A percentile compares a stretch with the other conserved stretches of the same genome.
Evolutionary conservation across 2,888 invertebrate species (phyloP).

Genomic region (Heliconius charithonia): DNA sequence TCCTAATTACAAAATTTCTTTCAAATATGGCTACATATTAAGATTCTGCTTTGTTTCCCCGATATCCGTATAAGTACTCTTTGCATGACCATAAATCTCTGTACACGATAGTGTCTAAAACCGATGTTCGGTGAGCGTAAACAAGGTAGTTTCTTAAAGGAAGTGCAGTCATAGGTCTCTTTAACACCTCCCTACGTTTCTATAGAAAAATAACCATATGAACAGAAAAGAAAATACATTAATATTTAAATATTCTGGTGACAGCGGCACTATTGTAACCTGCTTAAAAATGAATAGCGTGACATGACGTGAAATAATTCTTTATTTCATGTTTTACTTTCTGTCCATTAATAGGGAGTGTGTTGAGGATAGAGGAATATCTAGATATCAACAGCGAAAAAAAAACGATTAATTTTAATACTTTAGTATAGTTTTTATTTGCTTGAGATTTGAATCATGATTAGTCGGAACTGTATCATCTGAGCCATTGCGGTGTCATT

Average conservation of each 20-base stretch:
- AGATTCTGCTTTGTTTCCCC: constrained; percentile 17
- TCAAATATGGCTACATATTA: background rate
- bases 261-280: constrained; percentile 12
- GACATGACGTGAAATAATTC: background rate
- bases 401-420: background rate
- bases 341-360: background rate
- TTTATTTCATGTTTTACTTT: background rate
- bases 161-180: constrained; percentile 26
- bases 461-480: background rate
- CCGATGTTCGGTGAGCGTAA: constrained; percentile 35
- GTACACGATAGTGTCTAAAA: constrained; percentile 35
- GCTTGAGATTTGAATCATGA: background rate
- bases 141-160: constrained; percentile 17
- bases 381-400: background rate
- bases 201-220: constrained; percentile 1
- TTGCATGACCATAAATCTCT: constrained; percentile 24
- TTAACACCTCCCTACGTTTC: constrained; percentile 19
- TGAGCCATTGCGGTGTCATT: background rate
- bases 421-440: too few species aligned
- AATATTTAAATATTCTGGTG: constrained; percentile 22
- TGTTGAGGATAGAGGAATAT: background rate
- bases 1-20: background rate
- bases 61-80: constrained; percentile 4
- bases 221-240: constrained; percentile 13
- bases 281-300: background rate